These are phyloP conservation scores for Ostrea denselamellosa DNA, from an alignment of 1,140 invertebrate species.

Conservation along the genomic window DNA sequence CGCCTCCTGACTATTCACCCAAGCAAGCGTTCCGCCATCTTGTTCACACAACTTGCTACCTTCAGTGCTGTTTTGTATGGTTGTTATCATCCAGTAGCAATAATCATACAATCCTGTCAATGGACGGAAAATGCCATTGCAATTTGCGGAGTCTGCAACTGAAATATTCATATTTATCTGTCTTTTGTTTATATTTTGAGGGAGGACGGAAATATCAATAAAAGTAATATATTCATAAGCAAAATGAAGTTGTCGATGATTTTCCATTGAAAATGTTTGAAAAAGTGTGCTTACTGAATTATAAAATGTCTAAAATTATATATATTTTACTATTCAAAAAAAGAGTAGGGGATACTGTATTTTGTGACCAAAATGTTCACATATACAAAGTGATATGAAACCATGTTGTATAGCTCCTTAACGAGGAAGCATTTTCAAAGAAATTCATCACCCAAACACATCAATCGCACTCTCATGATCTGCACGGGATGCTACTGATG, in stretches of 20 bases:
- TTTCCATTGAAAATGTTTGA: neutral
- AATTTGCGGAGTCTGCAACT: neutral
- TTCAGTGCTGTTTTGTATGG: neutral
- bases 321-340: neutral
- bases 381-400: no score
- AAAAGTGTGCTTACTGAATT: neutral
- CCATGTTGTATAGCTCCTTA: no score
- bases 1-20: constrained; percentile 7
- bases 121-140: neutral
- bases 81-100: neutral
- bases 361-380: no score
- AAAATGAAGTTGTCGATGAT: neutral
- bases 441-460: no score
- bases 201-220: neutral
- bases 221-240: neutral
- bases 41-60: neutral
- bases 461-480: no score
- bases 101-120: neutral
- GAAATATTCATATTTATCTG: neutral
- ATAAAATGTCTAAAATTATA: neutral
- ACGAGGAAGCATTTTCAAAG: no score
- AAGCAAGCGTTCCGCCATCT: constrained; percentile 16
- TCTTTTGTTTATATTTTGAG: neutral
- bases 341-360: no score
- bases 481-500: no score